Evolutionary conservation across 2,888 invertebrate species (phyloP).

Genomic region (Diarsia rubi): DNA sequence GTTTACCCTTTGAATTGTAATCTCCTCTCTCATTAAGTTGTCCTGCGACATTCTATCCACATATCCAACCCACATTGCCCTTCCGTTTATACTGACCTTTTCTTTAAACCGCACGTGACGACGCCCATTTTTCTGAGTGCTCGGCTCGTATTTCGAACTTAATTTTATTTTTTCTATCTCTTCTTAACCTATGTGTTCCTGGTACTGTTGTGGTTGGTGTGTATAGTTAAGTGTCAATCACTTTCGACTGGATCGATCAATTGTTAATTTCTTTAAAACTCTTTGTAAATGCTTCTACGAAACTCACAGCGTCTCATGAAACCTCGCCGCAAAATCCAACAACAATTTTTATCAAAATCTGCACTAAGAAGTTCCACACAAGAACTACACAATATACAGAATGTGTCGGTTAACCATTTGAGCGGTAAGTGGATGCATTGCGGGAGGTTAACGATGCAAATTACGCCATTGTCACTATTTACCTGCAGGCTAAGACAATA

Average conservation of each 20-base stretch:
- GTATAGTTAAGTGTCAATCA: no score
- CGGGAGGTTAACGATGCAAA: slow-evolving; percentile 37
- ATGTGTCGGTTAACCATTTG: slow-evolving; percentile 19
- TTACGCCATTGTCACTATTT: slow-evolving; percentile 41
- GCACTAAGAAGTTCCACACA: neutral
- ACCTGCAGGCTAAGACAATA: slow-evolving; percentile 38
- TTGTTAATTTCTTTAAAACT: neutral
- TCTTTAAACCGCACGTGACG: slow-evolving; percentile 52
- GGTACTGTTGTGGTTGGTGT: slow-evolving; percentile 21
- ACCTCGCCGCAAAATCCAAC: neutral
- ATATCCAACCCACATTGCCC: slow-evolving; percentile 46
- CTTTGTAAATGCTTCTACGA: neutral
- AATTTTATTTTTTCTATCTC: slow-evolving; percentile 45
- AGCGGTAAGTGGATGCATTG: slow-evolving; percentile 32
- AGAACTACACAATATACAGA: neutral
- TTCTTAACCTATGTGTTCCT: slow-evolving; percentile 30
- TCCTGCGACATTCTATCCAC: slow-evolving; percentile 51
- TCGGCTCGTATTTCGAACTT: slow-evolving; percentile 36
- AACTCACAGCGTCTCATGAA: neutral
- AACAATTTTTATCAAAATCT: neutral
- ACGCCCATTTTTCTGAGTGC: slow-evolving; percentile 34
- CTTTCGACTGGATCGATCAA: neutral
- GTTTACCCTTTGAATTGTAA: slow-evolving; percentile 49
- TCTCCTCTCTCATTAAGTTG: slow-evolving; percentile 53
- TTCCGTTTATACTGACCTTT: slow-evolving; percentile 54